phyloP scores from a whole-genome alignment of 2,888 invertebrate genomes.

The Hypomecis punctinalis region DNA sequence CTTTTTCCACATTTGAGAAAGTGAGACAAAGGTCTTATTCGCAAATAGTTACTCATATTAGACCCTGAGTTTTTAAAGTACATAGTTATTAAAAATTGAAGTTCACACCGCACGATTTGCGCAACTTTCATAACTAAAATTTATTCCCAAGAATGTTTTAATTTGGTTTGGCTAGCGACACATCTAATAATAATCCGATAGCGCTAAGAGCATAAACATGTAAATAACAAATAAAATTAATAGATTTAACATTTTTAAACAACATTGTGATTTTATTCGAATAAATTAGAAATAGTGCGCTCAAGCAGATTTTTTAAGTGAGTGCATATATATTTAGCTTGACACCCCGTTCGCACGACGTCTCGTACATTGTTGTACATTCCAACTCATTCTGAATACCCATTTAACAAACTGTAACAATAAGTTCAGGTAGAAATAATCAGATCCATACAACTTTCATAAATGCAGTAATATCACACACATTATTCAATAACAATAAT shows the following conservation, averaged over 20 bases:
- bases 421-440: not conserved
- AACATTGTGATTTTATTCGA: too few relatives aligned
- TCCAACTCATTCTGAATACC: slow-evolving; percentile 4
- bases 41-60: too few relatives aligned
- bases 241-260: not conserved
- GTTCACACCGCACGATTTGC: too few relatives aligned
- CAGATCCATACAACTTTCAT: slow-evolving; percentile 12
- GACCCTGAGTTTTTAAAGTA: too few relatives aligned
- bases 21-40: too few relatives aligned
- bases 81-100: too few relatives aligned
- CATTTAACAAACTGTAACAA: slow-evolving; percentile 4
- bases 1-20: too few relatives aligned
- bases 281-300: slow-evolving; percentile 8
- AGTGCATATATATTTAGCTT: slow-evolving; percentile 6
- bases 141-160: too few relatives aligned
- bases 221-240: not conserved
- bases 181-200: not conserved
- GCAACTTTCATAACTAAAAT: too few relatives aligned
- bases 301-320: slow-evolving; percentile 8
- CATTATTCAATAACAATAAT: not conserved
- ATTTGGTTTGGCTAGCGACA: too few relatives aligned
- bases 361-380: not conserved
- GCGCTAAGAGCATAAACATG: not conserved
- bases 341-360: slow-evolving; percentile 11
- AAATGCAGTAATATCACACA: slow-evolving; percentile 7